Base-by-base conservation (phyloP, 92 coral and sea anemone species). In the Virgularia gustaviana region DNA sequence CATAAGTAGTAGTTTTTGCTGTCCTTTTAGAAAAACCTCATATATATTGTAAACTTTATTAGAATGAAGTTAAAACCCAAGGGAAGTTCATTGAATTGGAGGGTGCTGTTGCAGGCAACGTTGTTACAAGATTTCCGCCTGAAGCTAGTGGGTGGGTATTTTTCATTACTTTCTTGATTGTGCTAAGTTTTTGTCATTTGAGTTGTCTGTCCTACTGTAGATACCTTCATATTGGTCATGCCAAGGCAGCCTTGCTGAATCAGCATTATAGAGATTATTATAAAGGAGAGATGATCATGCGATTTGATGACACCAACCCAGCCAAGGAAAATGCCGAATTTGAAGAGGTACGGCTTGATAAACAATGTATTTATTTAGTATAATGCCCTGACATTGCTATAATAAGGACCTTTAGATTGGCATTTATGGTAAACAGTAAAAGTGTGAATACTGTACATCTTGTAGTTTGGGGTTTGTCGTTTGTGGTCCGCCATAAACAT, bases 261-360 rank as follows among this genome's bases (percentile, higher is more conserved):
- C 98, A 92, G 44, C 84, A 92, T 57, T 92, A 92, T 84, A 92
- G 85, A 79, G 82, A 92, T 63, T 79, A 77, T 73, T 92, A 92
- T 38, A 81, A 92, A 70, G 98, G 98, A 1, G 83, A 73, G 57
- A 76, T 92, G 31, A 85, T 92, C 70, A 92, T 92, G 98, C 85
- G 98, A 68, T 92, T 92, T 79, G 98, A 92, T 54, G 98, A 92
- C 83, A 92, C 98, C 8, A 92, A 92, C 75, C 98, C 98, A 16
- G 98, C 98, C 39, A 92, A 92, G 75, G 98, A 92, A 54, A 92
- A 79, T 83, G 91, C 98, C 11, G 96, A 92, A 70, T 92, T 84
- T 78, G 98, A 92, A 71, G 78, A 89, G 86, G 96, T 81, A 63
- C 22, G 42, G 6, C 0, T 24, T 20, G 27, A 24, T 11, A 2